Conservation (phyloP, 2,888 invertebrate species). For the Spodoptera exigua region DNA sequence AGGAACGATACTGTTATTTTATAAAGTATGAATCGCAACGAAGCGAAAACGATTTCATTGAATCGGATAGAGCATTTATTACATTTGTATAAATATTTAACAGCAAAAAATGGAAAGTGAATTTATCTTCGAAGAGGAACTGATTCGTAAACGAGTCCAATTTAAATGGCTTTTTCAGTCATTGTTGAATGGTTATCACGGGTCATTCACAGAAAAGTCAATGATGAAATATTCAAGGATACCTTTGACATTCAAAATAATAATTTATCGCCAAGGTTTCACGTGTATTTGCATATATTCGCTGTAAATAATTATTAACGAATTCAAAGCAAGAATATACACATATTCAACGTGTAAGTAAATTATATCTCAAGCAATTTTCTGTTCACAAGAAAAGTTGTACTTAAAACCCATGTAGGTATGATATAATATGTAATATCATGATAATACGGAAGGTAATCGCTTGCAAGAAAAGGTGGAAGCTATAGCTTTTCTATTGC, state of each 20-base stretch:
- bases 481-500: no score
- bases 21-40: constrained; percentile 52
- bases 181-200: constrained; percentile 43
- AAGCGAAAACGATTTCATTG: constrained; percentile 54
- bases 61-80: constrained; percentile 56
- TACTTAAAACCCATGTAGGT: no score
- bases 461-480: no score
- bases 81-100: constrained; percentile 57
- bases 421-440: no score
- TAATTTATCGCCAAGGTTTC: constrained; percentile 27
- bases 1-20: constrained; percentile 43
- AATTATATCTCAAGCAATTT: constrained; percentile 39
- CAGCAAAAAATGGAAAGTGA: constrained; percentile 45
- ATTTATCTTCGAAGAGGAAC: constrained; percentile 44
- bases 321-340: constrained; percentile 24
- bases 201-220: constrained; percentile 23
- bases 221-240: constrained; percentile 16
- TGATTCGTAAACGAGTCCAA: constrained; percentile 40
- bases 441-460: no score
- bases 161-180: constrained; percentile 48
- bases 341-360: constrained; percentile 13
- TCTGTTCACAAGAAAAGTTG: constrained; percentile 30
- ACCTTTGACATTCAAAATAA: constrained; percentile 17
- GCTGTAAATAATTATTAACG: constrained; percentile 6
- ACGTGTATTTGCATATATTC: constrained; percentile 23